Conservation (phyloP, 2,797 vertebrate genomes). For the Silurus lanzhouensis region DNA sequence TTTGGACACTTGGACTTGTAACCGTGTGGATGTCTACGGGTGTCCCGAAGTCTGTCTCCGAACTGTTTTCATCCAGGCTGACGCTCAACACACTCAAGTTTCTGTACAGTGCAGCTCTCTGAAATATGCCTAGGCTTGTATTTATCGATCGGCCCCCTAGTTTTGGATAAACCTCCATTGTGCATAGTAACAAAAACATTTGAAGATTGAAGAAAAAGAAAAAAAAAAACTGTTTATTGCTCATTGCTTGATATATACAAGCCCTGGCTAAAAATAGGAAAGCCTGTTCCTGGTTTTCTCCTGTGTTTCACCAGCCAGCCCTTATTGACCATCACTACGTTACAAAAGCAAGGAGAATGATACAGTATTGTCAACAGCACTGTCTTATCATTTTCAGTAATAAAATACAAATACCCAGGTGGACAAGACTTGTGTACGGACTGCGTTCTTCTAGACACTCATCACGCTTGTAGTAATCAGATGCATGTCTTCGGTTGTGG, state of each 20-base stretch:
- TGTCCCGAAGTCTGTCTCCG: conserved; percentile 75
- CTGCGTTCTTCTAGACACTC: conserved; percentile 74
- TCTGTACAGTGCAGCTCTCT: conserved; percentile 59
- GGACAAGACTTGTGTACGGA: conserved; percentile 79
- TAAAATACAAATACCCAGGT: conserved; percentile 91
- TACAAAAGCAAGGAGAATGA: conserved; percentile 58
- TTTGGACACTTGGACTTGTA: conserved; percentile 71
- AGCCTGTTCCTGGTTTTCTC: conserved; percentile 57
- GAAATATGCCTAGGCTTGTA: conserved; percentile 29
- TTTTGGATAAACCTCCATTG: conserved; percentile 10
- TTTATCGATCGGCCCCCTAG: neutral
- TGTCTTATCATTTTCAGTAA: conserved; percentile 89
- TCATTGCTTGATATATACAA: conserved; percentile 21
- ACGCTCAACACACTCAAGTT: conserved; percentile 49
- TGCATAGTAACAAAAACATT: neutral
- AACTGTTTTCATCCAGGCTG: conserved; percentile 68
- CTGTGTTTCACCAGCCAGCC: conserved; percentile 50
- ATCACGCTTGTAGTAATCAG: neutral
- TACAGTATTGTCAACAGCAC: conserved; percentile 87
- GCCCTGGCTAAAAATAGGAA: conserved; percentile 31
- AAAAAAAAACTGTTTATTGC: neutral
- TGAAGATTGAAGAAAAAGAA: neutral
- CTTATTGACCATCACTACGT: conserved; percentile 51
- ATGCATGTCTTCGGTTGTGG: conserved; percentile 4
- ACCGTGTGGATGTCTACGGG: conserved; percentile 75